Evolutionary conservation across 2,113 vertebrate species (phyloP), one percentile per base, ranked within the genome.

Genomic region (Ornithorhynchus anatinus): DNA sequence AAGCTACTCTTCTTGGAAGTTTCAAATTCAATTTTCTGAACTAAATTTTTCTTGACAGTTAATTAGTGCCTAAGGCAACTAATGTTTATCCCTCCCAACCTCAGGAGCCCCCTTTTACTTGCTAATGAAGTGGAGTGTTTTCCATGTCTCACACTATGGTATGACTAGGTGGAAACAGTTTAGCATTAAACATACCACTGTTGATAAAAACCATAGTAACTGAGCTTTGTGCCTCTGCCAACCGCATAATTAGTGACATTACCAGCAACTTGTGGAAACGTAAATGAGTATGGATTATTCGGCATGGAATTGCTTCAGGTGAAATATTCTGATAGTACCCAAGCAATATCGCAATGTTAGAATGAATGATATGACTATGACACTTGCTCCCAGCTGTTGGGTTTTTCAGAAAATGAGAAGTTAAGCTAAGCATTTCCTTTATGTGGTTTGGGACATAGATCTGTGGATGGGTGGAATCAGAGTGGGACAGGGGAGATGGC

Each of bases 91-190:
- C 4, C 5, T 11, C 8, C 48, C 57, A 38, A 54, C 7, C 52
- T 42, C 7, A 58, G 54, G 47, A 12, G 7, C 59, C 50, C 27
- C 69, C 68, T 73, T 59, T 17, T 20, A 42, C n/a, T 65, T 65
- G 31, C 33, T 82, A 60, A 80, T 42, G 40, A 72, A 47, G 29
- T 64, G 1, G 16, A 67, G 52, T 50, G 32, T 74, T 60, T 62
- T 76, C 59, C n/a, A 39, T 43, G 10, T 56, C 44, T 73, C 4
- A 2, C 4, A 37, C 63, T 37, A 31, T 16, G 68, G 69, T 38
- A 36, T 53, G 72, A 82, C 67, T 63, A 48, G 52, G 86, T 14
- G 66, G 45, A 73, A 91, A 43, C 67, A 71, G 75, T 69, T 84
- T 88, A 52, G 77, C 40, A 72, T 76, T 62, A 74, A 44, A 72